phyloP scores from a whole-genome alignment of 2,113 vertebrate species.

The Odocoileus virginianus region DNA sequence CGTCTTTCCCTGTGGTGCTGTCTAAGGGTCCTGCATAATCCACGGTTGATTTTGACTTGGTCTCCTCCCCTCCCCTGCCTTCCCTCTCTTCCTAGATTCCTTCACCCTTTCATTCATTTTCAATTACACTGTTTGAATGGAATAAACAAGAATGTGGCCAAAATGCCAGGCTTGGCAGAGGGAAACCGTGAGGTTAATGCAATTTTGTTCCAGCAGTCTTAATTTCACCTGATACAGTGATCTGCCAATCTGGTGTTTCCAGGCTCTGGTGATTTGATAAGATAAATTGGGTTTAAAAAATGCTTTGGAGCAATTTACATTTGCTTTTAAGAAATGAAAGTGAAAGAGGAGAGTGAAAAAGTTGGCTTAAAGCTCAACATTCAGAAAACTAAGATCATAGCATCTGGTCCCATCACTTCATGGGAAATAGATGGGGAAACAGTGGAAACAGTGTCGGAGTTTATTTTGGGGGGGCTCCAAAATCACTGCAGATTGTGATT shows the following conservation, averaged over 20 bases:
- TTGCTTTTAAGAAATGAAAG: background rate
- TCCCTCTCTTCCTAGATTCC: background rate
- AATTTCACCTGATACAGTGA: background rate
- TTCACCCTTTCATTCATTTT: too few relatives aligned
- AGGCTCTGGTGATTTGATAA: background rate
- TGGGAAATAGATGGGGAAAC: too few relatives aligned
- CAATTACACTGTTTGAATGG: background rate
- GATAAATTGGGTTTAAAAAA: background rate
- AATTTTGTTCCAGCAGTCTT: background rate
- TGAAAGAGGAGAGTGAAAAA: too few relatives aligned
- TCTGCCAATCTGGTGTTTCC: background rate
- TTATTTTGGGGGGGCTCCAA: too few relatives aligned
- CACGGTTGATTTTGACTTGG: background rate
- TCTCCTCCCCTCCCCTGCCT: background rate
- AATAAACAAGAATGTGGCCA: background rate
- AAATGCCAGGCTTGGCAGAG: background rate
- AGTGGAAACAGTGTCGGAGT: too few relatives aligned
- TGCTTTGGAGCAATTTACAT: background rate
- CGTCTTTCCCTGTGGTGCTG: background rate
- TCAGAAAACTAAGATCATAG: too few relatives aligned
- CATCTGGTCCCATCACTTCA: too few relatives aligned
- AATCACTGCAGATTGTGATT: too few relatives aligned
- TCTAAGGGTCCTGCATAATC: background rate
- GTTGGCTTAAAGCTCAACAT: too few relatives aligned
- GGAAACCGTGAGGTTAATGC: background rate